Conservation (phyloP, 2,113 vertebrate genomes). For the Anser brachyrhynchus region DNA sequence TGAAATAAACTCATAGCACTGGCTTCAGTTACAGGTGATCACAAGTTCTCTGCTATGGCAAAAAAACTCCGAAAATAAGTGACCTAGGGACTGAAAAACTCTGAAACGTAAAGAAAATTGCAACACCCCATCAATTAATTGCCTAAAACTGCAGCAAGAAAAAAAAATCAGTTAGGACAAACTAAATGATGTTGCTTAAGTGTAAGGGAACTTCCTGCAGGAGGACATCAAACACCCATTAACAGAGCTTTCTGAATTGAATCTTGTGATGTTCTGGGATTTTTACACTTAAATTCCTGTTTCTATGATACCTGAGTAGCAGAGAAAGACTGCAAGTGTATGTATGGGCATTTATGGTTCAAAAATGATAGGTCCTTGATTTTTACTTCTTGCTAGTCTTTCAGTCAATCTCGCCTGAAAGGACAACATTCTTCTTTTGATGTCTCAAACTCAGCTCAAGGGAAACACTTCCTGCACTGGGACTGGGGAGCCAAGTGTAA, state of each 20-base stretch:
- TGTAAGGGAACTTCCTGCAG: neutral
- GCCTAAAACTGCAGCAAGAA: neutral
- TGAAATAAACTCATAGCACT: neutral
- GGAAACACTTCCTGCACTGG: neutral
- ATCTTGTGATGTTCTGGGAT: neutral
- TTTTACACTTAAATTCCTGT: neutral
- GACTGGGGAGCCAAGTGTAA: neutral
- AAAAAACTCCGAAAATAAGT: neutral
- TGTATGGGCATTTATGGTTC: neutral
- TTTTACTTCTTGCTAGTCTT: neutral
- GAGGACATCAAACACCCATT: neutral
- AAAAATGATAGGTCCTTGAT: neutral
- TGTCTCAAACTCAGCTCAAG: neutral
- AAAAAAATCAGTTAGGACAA: neutral
- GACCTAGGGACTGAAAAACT: neutral
- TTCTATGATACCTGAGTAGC: accelerated
- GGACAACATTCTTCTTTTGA: neutral
- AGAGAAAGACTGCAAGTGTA: neutral
- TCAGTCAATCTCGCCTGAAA: neutral
- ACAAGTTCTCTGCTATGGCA: neutral
- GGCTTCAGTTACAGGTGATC: constrained; percentile 12
- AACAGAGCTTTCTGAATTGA: neutral
- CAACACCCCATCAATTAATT: neutral
- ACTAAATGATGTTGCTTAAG: neutral
- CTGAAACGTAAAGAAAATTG: neutral